These are phyloP conservation scores for Noctilio leporinus DNA, from an alignment of 2,113 vertebrate species.

Conservation along the genomic window DNA sequence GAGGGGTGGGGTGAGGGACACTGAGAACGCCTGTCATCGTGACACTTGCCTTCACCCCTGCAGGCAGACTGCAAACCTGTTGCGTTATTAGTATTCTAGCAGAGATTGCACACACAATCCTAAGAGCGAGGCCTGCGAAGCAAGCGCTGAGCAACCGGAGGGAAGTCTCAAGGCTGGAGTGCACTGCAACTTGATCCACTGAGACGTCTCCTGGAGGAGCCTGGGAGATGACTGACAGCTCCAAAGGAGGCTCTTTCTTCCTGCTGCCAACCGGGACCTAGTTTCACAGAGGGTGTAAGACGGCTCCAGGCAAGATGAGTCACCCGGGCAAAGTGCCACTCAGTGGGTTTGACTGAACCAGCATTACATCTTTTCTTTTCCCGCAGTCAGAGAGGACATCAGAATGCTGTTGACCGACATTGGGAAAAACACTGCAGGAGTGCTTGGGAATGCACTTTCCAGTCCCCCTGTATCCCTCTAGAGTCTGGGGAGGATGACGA, in stretches of 20 bases:
- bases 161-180: not conserved
- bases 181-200: not conserved
- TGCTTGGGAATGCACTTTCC: constrained; percentile 22
- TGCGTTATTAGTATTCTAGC: not conserved
- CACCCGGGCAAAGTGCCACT: constrained; percentile 63
- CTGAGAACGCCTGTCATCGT: not conserved
- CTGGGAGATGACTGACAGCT: not conserved
- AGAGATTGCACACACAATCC: not conserved
- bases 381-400: constrained; percentile 67
- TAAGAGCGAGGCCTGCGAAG: not conserved
- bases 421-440: not conserved
- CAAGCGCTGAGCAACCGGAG: not conserved
- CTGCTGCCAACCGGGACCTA: constrained; percentile 42
- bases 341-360: constrained; percentile 65
- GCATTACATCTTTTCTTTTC: constrained; percentile 60
- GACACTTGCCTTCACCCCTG: not conserved
- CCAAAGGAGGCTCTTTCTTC: not conserved
- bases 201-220: not conserved
- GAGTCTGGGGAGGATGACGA: not conserved
- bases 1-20: not conserved
- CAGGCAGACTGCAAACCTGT: not conserved
- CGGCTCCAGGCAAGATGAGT: constrained; percentile 64
- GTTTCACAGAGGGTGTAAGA: constrained; percentile 54
- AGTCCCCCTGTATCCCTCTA: not conserved
- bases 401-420: constrained; percentile 72